Evolutionary conservation across 2,797 vertebrate genomes (phyloP).

Genomic region (Xenentodon cancila): DNA sequence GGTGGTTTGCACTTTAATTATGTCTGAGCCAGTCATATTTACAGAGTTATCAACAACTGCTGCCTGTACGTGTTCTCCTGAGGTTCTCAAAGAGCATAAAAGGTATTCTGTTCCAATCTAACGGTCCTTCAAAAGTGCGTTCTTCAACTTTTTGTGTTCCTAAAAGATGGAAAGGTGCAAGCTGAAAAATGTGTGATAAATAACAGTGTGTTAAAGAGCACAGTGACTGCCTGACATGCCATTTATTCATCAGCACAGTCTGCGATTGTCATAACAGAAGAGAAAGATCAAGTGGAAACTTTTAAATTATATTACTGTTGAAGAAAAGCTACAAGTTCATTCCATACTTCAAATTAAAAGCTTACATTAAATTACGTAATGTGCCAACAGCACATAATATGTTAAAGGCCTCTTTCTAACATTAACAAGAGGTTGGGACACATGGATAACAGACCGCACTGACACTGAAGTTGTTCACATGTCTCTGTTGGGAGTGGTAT

Average conservation of each 20-base stretch:
- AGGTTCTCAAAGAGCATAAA: too few relatives aligned
- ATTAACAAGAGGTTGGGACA: not conserved
- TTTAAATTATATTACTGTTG: not conserved
- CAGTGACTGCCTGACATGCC: conserved; percentile 7
- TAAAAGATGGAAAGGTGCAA: conserved; percentile 65
- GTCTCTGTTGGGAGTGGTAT: not conserved
- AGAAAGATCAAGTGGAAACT: conserved; percentile 2
- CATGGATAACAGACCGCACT: not conserved
- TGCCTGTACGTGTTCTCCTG: conserved; percentile 14
- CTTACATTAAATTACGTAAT: too few relatives aligned
- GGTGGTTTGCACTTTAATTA: conserved; percentile 15
- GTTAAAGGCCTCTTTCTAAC: conserved; percentile 16
- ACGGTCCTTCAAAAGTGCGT: conserved; percentile 45
- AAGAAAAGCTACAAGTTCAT: conserved; percentile 7
- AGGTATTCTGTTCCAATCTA: conserved; percentile 11
- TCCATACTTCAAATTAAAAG: conserved; percentile 21
- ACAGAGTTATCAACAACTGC: conserved; percentile 23
- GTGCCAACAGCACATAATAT: not conserved
- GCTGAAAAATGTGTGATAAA: conserved; percentile 81
- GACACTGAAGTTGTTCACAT: too few relatives aligned
- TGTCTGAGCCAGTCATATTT: conserved; percentile 14
- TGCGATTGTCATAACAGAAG: conserved; percentile 4
- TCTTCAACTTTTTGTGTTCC: conserved; percentile 14
- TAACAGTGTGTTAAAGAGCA: conserved; percentile 51
- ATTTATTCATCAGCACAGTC: conserved; percentile 7